phyloP scores from a whole-genome alignment of 1,140 invertebrate species.

The Zelostemma sp. region DNA sequence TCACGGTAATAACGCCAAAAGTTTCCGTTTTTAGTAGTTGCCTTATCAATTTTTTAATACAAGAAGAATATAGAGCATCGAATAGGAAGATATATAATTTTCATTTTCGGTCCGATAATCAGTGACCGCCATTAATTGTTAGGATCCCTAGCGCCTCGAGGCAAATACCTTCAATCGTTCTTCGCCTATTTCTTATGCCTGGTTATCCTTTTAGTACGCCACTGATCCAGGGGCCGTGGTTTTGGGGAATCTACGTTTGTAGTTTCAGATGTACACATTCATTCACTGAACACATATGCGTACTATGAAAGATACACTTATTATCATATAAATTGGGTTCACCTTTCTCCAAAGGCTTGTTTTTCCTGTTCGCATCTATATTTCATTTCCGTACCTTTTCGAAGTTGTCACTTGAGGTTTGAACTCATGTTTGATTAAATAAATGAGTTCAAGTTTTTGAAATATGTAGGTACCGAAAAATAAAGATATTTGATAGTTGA shows the following conservation, averaged over 20 bases:
- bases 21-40: too few relatives aligned
- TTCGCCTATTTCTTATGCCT: conserved; percentile 6
- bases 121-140: conserved; percentile 52
- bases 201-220: not conserved
- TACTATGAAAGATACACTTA: conserved; percentile 8
- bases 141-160: conserved; percentile 23
- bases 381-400: not conserved
- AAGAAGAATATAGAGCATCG: too few relatives aligned
- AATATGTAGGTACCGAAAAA: too few relatives aligned
- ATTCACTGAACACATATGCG: conserved; percentile 17
- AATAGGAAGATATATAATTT: conserved; percentile 52
- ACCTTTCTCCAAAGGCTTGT: not conserved
- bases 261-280: not conserved
- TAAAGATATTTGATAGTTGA: too few relatives aligned
- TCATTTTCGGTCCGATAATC: conserved; percentile 58
- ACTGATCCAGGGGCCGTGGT: not conserved
- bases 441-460: too few relatives aligned
- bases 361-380: not conserved
- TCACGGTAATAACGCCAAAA: too few relatives aligned
- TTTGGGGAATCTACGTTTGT: conserved; percentile 4
- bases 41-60: too few relatives aligned
- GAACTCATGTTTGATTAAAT: not conserved
- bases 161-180: conserved; percentile 22
- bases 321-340: conserved; percentile 24
- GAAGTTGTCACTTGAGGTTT: not conserved